Conservation (phyloP, 2,797 vertebrate species). For the Danio aesculapii region DNA sequence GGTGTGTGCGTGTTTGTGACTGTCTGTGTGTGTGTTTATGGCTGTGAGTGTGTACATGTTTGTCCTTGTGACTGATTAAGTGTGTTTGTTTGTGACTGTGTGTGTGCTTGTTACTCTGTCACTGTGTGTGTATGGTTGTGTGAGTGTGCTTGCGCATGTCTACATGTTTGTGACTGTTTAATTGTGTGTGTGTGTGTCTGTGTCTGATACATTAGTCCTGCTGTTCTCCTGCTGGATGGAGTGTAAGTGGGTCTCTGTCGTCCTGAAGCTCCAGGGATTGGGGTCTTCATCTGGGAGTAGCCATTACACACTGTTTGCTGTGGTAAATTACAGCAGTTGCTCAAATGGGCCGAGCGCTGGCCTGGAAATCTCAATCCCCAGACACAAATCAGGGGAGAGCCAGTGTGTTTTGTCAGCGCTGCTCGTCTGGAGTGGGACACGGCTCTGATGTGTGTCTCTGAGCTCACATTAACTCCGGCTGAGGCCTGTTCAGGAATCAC, state of each 20-base stretch:
- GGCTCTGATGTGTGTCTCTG: not conserved
- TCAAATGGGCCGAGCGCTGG: slow-evolving; percentile 62
- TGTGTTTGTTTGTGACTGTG: too few species aligned
- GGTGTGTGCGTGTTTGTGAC: too few species aligned
- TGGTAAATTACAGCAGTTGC: slow-evolving; percentile 59
- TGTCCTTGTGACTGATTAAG: too few species aligned
- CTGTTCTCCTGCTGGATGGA: slow-evolving; percentile 46
- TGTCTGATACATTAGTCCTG: too few species aligned
- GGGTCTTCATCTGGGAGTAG: slow-evolving; percentile 60
- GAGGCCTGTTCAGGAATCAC: too few species aligned
- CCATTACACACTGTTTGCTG: slow-evolving; percentile 50
- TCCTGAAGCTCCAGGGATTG: slow-evolving; percentile 57
- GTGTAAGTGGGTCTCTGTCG: slow-evolving; percentile 50
- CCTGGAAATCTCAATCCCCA: slow-evolving; percentile 63
- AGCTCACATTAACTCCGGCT: not conserved
- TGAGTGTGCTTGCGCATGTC: too few species aligned
- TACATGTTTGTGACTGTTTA: too few species aligned
- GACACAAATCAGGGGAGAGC: slow-evolving; percentile 67
- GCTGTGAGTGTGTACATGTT: too few species aligned
- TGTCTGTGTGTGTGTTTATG: too few species aligned
- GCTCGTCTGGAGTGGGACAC: slow-evolving; percentile 53
- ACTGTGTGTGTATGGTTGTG: too few species aligned
- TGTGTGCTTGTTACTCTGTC: too few species aligned
- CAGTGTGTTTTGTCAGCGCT: slow-evolving; percentile 67
- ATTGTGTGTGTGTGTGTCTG: too few species aligned